A percentile compares a stretch with the other conserved stretches of the same genome.
phyloP scores from a whole-genome alignment of 2,113 vertebrate species.

The Psilopsiagon aymara region DNA sequence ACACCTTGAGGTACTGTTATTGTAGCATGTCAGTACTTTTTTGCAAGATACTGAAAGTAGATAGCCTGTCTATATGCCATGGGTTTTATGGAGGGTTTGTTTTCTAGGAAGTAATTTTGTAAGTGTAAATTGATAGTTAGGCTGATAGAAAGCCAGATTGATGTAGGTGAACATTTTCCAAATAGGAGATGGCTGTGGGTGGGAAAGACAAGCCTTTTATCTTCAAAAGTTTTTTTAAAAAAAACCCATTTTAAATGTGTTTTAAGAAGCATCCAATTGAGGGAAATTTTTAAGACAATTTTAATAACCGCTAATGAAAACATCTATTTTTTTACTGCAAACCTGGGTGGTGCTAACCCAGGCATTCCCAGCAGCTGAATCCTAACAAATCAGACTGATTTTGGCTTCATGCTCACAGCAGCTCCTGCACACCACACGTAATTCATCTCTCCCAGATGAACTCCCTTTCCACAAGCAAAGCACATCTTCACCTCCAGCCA shows the following conservation, averaged over 20 bases:
- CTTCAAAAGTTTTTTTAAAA: not conserved
- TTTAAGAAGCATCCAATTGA: not conserved
- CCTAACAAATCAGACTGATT: not conserved
- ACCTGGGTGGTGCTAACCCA: not conserved
- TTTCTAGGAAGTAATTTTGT: not conserved
- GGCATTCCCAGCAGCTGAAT: not conserved
- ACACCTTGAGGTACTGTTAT: not conserved
- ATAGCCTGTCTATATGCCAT: not conserved
- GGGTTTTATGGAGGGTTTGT: not conserved
- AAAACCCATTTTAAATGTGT: not conserved
- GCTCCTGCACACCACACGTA: not conserved
- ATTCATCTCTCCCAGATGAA: not conserved
- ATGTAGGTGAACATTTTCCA: not conserved
- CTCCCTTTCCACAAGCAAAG: not conserved
- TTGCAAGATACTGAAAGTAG: not conserved
- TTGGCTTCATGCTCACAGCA: not conserved
- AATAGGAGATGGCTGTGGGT: conserved; percentile 1
- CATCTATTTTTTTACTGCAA: not conserved
- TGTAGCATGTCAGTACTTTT: not conserved
- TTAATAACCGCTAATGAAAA: not conserved
- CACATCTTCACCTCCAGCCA: not conserved
- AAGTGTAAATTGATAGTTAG: not conserved
- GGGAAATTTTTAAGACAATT: not conserved
- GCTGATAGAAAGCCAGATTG: not conserved
- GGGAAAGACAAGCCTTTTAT: not conserved